phyloP scores from a whole-genome alignment of 1,140 invertebrate species.

The Sycophila sp. region DNA sequence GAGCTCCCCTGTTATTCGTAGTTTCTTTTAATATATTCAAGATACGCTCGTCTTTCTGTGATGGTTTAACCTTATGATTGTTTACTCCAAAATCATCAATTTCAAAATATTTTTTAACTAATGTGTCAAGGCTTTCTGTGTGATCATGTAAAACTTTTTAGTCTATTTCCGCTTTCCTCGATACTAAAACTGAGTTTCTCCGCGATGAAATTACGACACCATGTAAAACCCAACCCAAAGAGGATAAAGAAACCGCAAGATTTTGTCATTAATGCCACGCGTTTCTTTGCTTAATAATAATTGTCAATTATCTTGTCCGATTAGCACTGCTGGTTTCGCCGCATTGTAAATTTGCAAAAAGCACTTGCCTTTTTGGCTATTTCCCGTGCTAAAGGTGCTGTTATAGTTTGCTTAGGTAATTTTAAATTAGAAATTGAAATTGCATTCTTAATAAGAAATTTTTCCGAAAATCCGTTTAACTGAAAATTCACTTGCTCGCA shows the following conservation, averaged over 20 bases:
- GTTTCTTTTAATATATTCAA: background rate
- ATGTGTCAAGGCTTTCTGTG: background rate
- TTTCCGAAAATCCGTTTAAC: background rate
- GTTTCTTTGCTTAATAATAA: background rate
- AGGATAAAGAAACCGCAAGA: constrained; percentile 7
- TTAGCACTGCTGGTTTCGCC: constrained; percentile 21
- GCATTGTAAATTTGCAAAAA: background rate
- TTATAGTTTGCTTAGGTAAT: background rate
- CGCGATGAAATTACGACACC: constrained; percentile 21
- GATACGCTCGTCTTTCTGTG: background rate
- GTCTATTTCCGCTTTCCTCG: too few species aligned
- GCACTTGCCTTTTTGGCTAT: background rate
- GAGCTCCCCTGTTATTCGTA: background rate
- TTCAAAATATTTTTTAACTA: background rate
- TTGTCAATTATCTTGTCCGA: constrained; percentile 37
- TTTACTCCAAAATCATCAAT: background rate
- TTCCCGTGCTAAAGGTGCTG: background rate
- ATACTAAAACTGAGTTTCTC: background rate
- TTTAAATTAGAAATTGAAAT: background rate
- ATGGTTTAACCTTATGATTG: background rate
- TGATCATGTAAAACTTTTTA: too few species aligned
- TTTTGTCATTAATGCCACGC: background rate
- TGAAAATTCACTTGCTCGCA: background rate
- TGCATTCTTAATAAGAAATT: background rate
- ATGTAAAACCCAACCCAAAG: constrained; percentile 30